Base-by-base conservation (phyloP, 2,113 vertebrate genomes). In the Tor tambroides region DNA sequence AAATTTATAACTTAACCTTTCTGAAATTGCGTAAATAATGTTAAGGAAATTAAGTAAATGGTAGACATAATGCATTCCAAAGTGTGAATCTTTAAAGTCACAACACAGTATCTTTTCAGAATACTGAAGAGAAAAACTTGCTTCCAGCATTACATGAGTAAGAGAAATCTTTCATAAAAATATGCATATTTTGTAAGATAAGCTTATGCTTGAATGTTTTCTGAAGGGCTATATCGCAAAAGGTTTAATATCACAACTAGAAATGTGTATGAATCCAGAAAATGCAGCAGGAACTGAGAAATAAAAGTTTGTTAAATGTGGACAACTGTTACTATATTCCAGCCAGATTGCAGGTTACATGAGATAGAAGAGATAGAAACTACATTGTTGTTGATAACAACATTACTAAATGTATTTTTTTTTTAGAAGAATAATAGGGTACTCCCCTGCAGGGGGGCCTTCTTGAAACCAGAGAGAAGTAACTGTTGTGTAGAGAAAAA, bases 331-430 rank as follows among this genome's bases (percentile, higher is more conserved):
- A 51, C 49, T 80, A 30, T 80, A 84, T 23, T 56, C 49, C 32
- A 49, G 61, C 43, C 51, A 49, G 21, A 72, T 46, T 54, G 3
- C 10, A 84, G 63, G 26, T 56, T 80, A 41, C 72, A 72, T 49
- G 23, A 17, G 63, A 85, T 80, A n/a, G 46, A 28, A 46, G 32
- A 88, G 69, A 88, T 72, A 85, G 71, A 88, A 84, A 72, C 67
- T 11, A 41, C 76, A 87, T 87, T 81, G 75, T 76, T 28, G 46
- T 32, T 63, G 1, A 15, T 23, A 74, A 63, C 41, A 77, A 80
- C 65, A 41, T 75, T 26, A 87, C 59, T 51, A 35, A 83, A 35
- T 35, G 59, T 67, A 21, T 23, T 59, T 54, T 74, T 17, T 75
- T 87, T 75, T 87, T 38, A 32, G 43, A 30, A 71, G 81, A 71